Conservation (phyloP, 2,888 invertebrate genomes). For the Bellardia bayeri region DNA sequence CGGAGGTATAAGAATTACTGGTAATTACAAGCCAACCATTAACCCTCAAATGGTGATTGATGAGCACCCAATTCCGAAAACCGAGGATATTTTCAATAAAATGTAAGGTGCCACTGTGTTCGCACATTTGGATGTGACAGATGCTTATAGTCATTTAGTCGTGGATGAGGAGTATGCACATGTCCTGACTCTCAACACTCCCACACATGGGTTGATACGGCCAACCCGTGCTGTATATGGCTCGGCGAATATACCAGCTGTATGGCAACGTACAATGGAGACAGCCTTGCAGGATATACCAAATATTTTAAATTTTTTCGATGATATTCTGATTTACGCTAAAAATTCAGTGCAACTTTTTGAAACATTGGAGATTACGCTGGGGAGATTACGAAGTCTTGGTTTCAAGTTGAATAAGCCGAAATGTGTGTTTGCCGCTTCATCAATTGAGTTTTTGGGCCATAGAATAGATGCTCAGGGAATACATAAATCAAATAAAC, state of each 20-base stretch:
- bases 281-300: conserved; percentile 23
- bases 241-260: conserved; percentile 57
- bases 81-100: too few relatives aligned
- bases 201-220: too few relatives aligned
- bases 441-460: conserved; percentile 52
- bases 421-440: conserved; percentile 62
- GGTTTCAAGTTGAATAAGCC: conserved; percentile 34
- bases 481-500: conserved; percentile 58
- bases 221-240: too few relatives aligned
- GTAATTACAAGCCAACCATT: conserved; percentile 66
- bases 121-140: too few relatives aligned
- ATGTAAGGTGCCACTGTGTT: too few relatives aligned
- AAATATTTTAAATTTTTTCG: conserved; percentile 44
- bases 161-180: too few relatives aligned
- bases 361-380: neutral
- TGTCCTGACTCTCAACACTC: too few relatives aligned
- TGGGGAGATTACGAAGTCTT: neutral
- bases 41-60: conserved; percentile 64
- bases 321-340: conserved; percentile 58
- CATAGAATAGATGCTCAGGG: conserved; percentile 54
- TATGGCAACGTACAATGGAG: conserved; percentile 58
- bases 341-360: conserved; percentile 48
- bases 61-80: conserved; percentile 63
- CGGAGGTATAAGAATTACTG: conserved; percentile 30
- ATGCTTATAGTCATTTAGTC: too few relatives aligned